These are phyloP conservation scores for Poeciliopsis turrubarensis DNA, from an alignment of 2,113 vertebrate genomes.

Conservation along the genomic window DNA sequence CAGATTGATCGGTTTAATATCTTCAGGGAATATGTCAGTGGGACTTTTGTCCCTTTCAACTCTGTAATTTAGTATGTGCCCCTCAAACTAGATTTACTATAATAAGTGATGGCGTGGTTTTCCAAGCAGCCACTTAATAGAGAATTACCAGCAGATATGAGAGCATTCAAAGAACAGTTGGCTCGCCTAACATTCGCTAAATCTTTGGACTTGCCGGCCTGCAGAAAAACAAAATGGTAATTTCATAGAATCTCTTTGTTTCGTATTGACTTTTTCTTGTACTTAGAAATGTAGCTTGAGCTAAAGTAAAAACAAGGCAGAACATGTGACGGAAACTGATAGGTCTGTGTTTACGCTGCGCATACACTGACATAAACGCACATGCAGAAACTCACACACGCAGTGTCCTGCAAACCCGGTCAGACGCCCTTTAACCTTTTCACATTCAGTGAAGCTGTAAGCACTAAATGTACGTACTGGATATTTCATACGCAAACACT, in stretches of 20 bases:
- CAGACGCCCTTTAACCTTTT: background rate
- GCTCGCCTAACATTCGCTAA: background rate
- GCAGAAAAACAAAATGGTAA: background rate
- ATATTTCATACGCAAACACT: background rate
- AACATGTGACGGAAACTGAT: conserved; percentile 58
- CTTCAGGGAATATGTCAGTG: conserved; percentile 33
- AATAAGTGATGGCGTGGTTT: conserved; percentile 45
- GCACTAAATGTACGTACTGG: background rate
- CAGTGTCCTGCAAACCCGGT: background rate
- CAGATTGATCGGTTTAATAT: conserved; percentile 18
- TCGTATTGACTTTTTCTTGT: conserved; percentile 21
- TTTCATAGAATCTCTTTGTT: conserved; percentile 24
- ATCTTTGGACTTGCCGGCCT: conserved; percentile 30
- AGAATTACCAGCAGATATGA: conserved; percentile 11
- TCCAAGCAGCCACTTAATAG: conserved; percentile 9
- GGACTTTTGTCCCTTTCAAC: conserved; percentile 40
- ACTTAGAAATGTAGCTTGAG: conserved; percentile 23
- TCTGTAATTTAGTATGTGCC: conserved; percentile 17
- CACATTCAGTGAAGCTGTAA: too few species aligned
- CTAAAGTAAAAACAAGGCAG: conserved; percentile 27
- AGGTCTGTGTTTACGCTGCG: conserved; percentile 38
- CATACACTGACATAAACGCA: conserved; percentile 5
- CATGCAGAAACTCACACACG: background rate
- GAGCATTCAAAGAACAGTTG: conserved; percentile 14
- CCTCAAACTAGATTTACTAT: conserved; percentile 46